Evolutionary conservation across 2,113 vertebrate species (phyloP).

Genomic region (Cervus canadensis): DNA sequence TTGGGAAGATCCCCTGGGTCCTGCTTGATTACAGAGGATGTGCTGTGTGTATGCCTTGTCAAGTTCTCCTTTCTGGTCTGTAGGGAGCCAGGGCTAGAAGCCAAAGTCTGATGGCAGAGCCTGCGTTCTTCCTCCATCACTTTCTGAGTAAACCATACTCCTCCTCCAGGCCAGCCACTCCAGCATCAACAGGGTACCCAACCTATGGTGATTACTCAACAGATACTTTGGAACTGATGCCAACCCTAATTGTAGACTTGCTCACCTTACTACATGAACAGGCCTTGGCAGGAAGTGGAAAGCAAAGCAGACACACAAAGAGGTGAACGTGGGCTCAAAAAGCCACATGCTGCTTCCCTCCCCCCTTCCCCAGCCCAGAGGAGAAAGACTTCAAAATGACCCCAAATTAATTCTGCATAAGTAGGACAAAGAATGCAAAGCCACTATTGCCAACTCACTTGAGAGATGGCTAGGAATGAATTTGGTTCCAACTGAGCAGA

Average conservation of each 20-base stretch:
- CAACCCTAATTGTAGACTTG: not conserved
- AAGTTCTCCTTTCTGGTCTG: not conserved
- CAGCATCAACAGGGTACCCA: not conserved
- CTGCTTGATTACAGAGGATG: not conserved
- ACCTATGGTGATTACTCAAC: not conserved
- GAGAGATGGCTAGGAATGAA: not conserved
- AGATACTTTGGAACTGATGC: not conserved
- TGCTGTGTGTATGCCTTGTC: not conserved
- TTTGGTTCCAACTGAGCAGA: slow-evolving; percentile 45
- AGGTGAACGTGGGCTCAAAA: not conserved
- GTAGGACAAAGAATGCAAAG: slow-evolving; percentile 30
- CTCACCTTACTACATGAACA: not conserved
- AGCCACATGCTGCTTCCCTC: not conserved
- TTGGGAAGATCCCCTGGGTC: not conserved
- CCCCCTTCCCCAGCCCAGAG: not conserved
- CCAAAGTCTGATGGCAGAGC: not conserved
- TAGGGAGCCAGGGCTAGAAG: not conserved
- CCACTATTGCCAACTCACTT: not conserved
- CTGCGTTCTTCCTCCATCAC: not conserved
- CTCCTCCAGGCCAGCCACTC: too few species aligned
- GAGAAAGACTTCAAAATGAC: not conserved
- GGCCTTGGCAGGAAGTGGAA: not conserved
- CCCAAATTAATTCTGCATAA: slow-evolving; percentile 13
- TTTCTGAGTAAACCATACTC: not conserved
- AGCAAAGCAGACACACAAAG: not conserved